These are phyloP conservation scores for Danaus melanippus DNA, from an alignment of 1,140 invertebrate genomes.

Conservation along the genomic window DNA sequence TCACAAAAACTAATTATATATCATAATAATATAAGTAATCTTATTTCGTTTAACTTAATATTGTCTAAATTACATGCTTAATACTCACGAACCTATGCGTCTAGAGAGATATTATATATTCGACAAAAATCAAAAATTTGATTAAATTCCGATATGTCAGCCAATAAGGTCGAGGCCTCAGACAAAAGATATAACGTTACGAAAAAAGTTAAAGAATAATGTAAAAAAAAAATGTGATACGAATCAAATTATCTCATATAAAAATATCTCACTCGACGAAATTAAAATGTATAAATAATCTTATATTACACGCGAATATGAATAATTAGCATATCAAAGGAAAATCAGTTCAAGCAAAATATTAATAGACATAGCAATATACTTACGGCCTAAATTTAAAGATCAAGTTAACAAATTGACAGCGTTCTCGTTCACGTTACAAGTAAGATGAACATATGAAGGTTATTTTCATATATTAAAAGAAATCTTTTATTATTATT, in stretches of 20 bases:
- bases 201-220: constrained; percentile 7
- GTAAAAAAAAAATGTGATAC: constrained; percentile 1
- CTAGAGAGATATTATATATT: constrained; percentile 46
- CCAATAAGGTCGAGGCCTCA: constrained; percentile 51
- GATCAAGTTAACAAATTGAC: constrained; percentile 64
- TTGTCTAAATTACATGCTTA: constrained; percentile 54
- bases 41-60: constrained; percentile 42
- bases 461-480: constrained; percentile 1
- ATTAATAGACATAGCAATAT: constrained; percentile 11
- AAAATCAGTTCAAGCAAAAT: constrained; percentile 20
- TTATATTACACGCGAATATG: too few relatives aligned
- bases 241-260: too few relatives aligned
- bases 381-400: constrained; percentile 35
- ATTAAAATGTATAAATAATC: too few relatives aligned
- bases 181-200: constrained; percentile 19
- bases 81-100: constrained; percentile 30
- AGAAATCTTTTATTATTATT: too few relatives aligned
- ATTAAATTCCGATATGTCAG: constrained; percentile 54
- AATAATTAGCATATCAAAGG: constrained; percentile 9
- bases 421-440: constrained; percentile 53
- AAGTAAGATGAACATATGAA: constrained; percentile 12
- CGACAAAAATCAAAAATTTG: constrained; percentile 45
- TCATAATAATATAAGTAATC: constrained; percentile 17
- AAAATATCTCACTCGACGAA: too few relatives aligned
- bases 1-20: constrained; percentile 21